Evolutionary conservation across 2,888 invertebrate genomes (phyloP).

Genomic region (Andrena trimmerana): DNA sequence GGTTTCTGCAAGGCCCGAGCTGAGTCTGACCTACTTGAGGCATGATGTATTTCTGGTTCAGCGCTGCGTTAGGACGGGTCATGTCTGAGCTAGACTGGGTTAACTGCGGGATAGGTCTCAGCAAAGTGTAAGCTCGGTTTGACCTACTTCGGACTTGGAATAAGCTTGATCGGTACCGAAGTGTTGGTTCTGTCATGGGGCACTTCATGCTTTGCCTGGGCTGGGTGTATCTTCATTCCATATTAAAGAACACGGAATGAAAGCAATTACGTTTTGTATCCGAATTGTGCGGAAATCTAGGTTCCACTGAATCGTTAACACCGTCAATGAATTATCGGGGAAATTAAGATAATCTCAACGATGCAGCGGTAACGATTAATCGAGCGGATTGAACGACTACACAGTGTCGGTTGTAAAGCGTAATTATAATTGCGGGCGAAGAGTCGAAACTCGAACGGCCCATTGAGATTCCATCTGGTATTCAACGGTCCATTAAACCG

Average conservation of each 20-base stretch:
- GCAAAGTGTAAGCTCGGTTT: not conserved
- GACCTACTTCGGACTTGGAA: not conserved
- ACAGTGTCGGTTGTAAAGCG: not conserved
- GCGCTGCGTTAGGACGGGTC: not conserved
- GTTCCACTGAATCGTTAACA: no score
- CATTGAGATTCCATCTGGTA: constrained; percentile 15
- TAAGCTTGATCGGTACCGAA: not conserved
- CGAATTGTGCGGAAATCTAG: no score
- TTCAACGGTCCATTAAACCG: constrained; percentile 22
- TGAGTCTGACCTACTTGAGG: not conserved
- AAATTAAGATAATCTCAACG: not conserved
- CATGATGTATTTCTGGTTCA: not conserved
- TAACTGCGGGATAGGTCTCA: not conserved
- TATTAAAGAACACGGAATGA: no score
- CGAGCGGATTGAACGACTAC: not conserved
- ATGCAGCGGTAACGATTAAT: not conserved
- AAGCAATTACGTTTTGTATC: no score
- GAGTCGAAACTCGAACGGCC: not conserved
- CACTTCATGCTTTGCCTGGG: no score
- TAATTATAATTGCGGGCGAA: not conserved
- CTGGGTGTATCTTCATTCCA: no score
- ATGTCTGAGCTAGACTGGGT: not conserved
- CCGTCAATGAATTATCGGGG: no score
- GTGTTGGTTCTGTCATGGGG: no score
- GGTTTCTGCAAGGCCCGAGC: not conserved